Evolutionary conservation across 2,113 vertebrate species (phyloP).

Genomic region (Poecile atricapillus): DNA sequence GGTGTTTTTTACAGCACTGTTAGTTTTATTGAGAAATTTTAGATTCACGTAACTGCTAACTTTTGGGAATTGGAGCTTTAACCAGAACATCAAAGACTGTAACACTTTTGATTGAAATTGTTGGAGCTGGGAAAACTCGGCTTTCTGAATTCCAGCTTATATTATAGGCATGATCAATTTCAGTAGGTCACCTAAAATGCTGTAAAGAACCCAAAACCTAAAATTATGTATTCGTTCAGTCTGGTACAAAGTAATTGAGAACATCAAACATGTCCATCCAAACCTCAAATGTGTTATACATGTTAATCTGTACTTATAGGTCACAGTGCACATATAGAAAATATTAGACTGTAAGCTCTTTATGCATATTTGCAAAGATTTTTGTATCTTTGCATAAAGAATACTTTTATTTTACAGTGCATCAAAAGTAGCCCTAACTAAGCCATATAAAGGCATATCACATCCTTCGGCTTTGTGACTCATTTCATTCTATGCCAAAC

Average conservation of each 20-base stretch:
- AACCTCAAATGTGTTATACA: not conserved
- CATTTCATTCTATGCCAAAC: slow-evolving; percentile 54
- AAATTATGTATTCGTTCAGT: not conserved
- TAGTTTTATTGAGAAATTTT: not conserved
- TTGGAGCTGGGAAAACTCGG: not conserved
- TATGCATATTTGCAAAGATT: not conserved
- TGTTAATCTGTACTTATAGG: not conserved
- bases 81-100: not conserved
- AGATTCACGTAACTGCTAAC: not conserved
- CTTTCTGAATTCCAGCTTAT: not conserved
- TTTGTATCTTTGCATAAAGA: slow-evolving; percentile 19
- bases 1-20: not conserved
- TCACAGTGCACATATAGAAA: not conserved
- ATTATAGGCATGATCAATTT: not conserved
- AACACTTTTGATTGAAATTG: not conserved
- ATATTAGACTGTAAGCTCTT: not conserved
- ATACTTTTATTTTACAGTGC: slow-evolving; percentile 35
- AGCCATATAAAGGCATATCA: slow-evolving; percentile 55
- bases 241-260: not conserved
- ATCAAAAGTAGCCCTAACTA: slow-evolving; percentile 46
- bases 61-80: not conserved
- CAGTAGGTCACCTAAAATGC: not conserved
- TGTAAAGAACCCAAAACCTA: not conserved
- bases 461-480: slow-evolving; percentile 49
- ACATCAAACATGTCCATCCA: not conserved